These are phyloP conservation scores for Lucifuga dentata DNA, from an alignment of 2,113 vertebrate species.

Conservation along the genomic window DNA sequence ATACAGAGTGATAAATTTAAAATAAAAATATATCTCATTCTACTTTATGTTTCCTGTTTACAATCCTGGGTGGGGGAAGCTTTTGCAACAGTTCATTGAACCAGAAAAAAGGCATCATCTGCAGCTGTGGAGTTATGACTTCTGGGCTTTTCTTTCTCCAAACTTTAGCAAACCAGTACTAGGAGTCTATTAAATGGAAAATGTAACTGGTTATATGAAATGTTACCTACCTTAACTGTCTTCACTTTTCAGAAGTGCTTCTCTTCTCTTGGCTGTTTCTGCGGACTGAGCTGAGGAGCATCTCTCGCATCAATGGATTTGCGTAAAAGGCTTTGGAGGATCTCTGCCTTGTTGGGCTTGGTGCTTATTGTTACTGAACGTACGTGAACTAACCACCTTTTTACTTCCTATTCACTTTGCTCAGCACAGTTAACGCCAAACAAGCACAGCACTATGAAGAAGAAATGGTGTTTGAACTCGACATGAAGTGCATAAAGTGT, in stretches of 20 bases:
- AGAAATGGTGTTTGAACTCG: neutral
- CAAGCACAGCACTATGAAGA: neutral
- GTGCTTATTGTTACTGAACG: constrained; percentile 56
- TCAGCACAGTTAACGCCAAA: neutral
- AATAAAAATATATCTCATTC: no score
- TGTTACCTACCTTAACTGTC: constrained; percentile 36
- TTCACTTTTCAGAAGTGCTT: constrained; percentile 38
- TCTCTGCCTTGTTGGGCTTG: constrained; percentile 42
- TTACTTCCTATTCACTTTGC: neutral
- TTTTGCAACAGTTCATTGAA: neutral
- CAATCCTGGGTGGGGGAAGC: no score
- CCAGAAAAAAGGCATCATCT: neutral
- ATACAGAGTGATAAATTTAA: neutral
- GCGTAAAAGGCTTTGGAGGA: constrained; percentile 69
- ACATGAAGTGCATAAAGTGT: neutral
- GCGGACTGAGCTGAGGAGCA: constrained; percentile 53
- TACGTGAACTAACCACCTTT: constrained; percentile 55
- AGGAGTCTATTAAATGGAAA: neutral
- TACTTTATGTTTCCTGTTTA: no score
- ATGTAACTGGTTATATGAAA: neutral
- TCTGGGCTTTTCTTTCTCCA: neutral
- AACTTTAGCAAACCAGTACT: neutral
- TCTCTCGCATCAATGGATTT: constrained; percentile 80
- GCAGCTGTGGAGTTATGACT: neutral
- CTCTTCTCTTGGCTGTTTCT: constrained; percentile 38